A percentile compares a stretch with the other conserved stretches of the same genome.
phyloP scores from a whole-genome alignment of 2,797 vertebrate species.

The Sebastes alutus region DNA sequence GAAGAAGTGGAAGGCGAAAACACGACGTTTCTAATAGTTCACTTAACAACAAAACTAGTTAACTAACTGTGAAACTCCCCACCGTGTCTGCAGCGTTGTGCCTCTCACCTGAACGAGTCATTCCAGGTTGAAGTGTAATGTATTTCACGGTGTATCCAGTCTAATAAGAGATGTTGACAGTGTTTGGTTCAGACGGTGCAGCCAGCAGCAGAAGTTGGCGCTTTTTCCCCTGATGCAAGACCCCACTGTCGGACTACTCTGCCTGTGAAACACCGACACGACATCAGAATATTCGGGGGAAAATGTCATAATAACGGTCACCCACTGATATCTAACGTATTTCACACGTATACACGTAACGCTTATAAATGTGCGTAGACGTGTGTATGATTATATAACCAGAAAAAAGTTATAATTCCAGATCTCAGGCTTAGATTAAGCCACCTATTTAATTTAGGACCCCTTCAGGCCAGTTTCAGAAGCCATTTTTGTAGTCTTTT shows the following conservation, averaged over 20 bases:
- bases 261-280: constrained; percentile 34
- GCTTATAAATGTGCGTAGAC: accelerated
- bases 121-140: not conserved
- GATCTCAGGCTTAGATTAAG: constrained; percentile 30
- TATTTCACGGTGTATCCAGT: not conserved
- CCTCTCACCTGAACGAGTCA: constrained; percentile 52
- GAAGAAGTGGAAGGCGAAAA: constrained; percentile 52
- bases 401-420: not conserved
- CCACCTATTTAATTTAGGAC: constrained; percentile 30
- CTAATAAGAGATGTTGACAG: not conserved
- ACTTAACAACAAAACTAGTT: not conserved
- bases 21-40: constrained; percentile 39
- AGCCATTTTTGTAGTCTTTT: constrained; percentile 73
- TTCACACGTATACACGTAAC: accelerated
- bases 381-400: not conserved
- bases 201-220: constrained; percentile 80
- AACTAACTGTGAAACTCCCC: no score
- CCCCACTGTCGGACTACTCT: not conserved
- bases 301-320: not conserved
- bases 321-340: accelerated
- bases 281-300: not conserved
- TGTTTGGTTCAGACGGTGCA: constrained; percentile 5
- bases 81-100: not conserved
- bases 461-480: not conserved
- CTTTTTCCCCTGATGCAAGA: constrained; percentile 79